A percentile compares a stretch with the other conserved stretches of the same genome.
Conservation (phyloP, 2,888 invertebrate species). For the Autographa pulchrina region DNA sequence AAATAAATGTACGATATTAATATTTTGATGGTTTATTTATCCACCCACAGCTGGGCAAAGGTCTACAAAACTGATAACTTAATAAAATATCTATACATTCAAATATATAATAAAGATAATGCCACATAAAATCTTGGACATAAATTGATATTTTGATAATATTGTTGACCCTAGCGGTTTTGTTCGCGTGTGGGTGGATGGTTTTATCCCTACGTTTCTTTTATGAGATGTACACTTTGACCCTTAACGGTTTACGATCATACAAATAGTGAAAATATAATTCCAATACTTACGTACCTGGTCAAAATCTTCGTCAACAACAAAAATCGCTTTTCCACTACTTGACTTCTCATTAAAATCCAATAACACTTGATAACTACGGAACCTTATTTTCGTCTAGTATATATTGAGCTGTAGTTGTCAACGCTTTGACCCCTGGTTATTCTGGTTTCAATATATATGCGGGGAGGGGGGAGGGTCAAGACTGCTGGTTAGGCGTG, state of each 20-base stretch:
- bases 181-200: neutral
- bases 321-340: neutral
- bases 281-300: neutral
- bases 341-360: conserved; percentile 8
- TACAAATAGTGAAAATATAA: neutral
- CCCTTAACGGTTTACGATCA: neutral
- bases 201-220: neutral
- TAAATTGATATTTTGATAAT: neutral
- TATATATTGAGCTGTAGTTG: conserved; percentile 28
- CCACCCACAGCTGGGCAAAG: neutral
- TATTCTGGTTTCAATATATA: conserved; percentile 25
- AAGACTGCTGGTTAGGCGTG: conserved; percentile 37
- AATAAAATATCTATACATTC: neutral
- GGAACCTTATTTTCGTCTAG: conserved; percentile 23
- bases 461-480: conserved; percentile 40
- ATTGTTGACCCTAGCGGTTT: conserved; percentile 4
- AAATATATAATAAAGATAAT: neutral
- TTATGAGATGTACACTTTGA: neutral
- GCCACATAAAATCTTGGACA: neutral
- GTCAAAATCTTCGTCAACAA: neutral
- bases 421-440: conserved; percentile 10
- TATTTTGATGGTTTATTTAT: neutral
- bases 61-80: neutral
- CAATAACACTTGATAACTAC: conserved; percentile 5
- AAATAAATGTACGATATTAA: too few relatives aligned